Percentiles rank a stretch among this genome's conserved stretches.
Conservation (phyloP, 2,888 invertebrate species). For the Pseudeuparius sepicola region DNA sequence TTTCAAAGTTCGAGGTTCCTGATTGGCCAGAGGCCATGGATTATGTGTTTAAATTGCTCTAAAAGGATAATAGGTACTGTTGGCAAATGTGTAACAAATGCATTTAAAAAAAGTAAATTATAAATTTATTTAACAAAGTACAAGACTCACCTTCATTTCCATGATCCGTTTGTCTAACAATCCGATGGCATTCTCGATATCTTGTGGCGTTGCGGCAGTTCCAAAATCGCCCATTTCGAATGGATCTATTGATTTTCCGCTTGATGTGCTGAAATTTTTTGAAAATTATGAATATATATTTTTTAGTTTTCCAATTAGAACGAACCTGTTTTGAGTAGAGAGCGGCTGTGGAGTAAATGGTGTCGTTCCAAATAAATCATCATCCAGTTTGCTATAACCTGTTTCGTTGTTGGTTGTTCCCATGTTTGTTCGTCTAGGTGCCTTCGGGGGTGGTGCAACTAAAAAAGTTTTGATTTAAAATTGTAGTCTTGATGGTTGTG, state of each 20-base stretch:
- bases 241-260: slow-evolving; percentile 53
- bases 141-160: slow-evolving; percentile 72
- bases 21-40: too few relatives aligned
- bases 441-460: slow-evolving; percentile 89
- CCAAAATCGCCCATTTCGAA: slow-evolving; percentile 76
- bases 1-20: too few relatives aligned
- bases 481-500: too few relatives aligned
- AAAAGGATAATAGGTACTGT: too few relatives aligned
- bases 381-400: slow-evolving; percentile 38
- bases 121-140: background rate
- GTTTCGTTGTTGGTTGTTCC: slow-evolving; percentile 33
- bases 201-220: slow-evolving; percentile 44
- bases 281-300: too few relatives aligned
- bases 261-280: slow-evolving; percentile 32
- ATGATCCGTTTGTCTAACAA: slow-evolving; percentile 70
- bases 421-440: slow-evolving; percentile 43
- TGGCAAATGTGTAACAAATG: too few relatives aligned
- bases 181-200: slow-evolving; percentile 65
- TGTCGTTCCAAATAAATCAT: slow-evolving; percentile 74
- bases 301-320: slow-evolving; percentile 1
- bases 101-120: too few relatives aligned
- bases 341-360: slow-evolving; percentile 52
- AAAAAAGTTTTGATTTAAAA: too few relatives aligned
- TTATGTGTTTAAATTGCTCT: too few relatives aligned
- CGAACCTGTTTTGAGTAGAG: slow-evolving; percentile 14